Base-by-base conservation (phyloP, 2,113 vertebrate genomes). In the Podarcis muralis region DNA sequence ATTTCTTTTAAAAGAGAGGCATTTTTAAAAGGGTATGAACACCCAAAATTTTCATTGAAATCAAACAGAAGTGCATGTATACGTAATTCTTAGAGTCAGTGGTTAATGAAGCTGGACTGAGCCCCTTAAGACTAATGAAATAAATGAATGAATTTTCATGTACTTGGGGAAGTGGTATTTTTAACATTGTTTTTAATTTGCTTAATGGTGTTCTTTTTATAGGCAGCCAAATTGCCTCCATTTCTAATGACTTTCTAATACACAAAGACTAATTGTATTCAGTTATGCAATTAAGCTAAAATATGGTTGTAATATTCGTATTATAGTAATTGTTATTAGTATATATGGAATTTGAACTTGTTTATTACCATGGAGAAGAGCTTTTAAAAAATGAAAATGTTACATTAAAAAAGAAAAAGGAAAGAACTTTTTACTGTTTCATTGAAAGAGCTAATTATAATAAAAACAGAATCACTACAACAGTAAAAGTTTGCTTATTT, bases 11-110 rank as follows among this genome's bases (percentile, higher is more conserved):
- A 76, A 72, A 6, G 15, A 68, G 81, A 88, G 37, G 84, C 74
- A 87, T 79, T 90, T 92, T 74, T 68, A 35, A 74, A 87, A 92
- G 74, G 1, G 37, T 74, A 84, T 89, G 90, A 66, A 79, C 22
- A 79, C 15, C 66, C 72, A 32, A 23, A 68, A 68, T n/a, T 32
- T 15, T 62, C 9, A 37, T 62, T 25, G 78, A 22, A 71, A 62
- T 74, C 81, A 72, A 87, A 18, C 59, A 62, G 18, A 88, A 83
- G 84, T 83, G 78, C 53, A 83, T 68, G 77, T 30, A 37, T 5
- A n/a, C 2, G 37, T 84, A 88, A 48, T 69, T 68, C 43, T 88
- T 84, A 53, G n/a, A 68, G 74, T 88, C 27, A 25, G 5, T 27
- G 78, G 15, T 77, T 84, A 88, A 88, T 78, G 81, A 78, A 78